These are phyloP conservation scores for Lottia scabra DNA, from an alignment of 2,888 invertebrate species.

Conservation along the genomic window DNA sequence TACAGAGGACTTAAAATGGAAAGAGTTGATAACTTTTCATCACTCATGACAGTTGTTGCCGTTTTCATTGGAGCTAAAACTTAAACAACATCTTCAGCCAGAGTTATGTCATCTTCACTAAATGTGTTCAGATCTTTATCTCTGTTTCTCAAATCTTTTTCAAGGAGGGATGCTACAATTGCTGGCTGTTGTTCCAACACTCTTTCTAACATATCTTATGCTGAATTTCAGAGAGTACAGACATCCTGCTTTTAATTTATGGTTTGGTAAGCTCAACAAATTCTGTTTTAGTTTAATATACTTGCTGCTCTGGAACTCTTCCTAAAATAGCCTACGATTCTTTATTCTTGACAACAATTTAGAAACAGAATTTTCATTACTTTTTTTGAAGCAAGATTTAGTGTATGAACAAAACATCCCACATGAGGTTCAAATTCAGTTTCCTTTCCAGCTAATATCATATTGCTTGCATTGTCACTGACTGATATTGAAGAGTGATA, in stretches of 20 bases:
- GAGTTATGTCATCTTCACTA: conserved; percentile 14
- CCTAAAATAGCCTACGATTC: conserved; percentile 24
- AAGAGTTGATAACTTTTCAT: conserved; percentile 20
- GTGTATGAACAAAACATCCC: conserved; percentile 27
- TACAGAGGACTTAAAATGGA: conserved; percentile 27
- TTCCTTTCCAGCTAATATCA: conserved; percentile 22
- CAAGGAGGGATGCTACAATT: conserved; percentile 17
- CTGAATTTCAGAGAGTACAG: conserved; percentile 25
- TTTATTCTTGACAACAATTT: conserved; percentile 19
- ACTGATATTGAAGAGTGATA: conserved; percentile 11
- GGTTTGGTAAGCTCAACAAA: conserved; percentile 14
- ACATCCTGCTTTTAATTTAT: conserved; percentile 27
- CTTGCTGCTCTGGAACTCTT: conserved; percentile 17
- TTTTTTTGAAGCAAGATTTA: conserved; percentile 22
- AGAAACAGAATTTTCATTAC: conserved; percentile 16
- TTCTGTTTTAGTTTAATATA: conserved; percentile 16
- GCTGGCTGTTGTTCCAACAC: conserved; percentile 25
- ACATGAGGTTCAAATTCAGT: conserved; percentile 7
- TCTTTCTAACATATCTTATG: conserved; percentile 21
- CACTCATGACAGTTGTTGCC: conserved; percentile 24
- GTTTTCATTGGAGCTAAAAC: conserved; percentile 27
- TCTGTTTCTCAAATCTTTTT: conserved; percentile 16
- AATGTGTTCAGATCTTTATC: conserved; percentile 11
- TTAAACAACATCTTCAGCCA: conserved; percentile 24
- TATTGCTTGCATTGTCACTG: conserved; percentile 27